phyloP scores from a whole-genome alignment of 2,888 invertebrate species.

The Scrobipalpa costella region DNA sequence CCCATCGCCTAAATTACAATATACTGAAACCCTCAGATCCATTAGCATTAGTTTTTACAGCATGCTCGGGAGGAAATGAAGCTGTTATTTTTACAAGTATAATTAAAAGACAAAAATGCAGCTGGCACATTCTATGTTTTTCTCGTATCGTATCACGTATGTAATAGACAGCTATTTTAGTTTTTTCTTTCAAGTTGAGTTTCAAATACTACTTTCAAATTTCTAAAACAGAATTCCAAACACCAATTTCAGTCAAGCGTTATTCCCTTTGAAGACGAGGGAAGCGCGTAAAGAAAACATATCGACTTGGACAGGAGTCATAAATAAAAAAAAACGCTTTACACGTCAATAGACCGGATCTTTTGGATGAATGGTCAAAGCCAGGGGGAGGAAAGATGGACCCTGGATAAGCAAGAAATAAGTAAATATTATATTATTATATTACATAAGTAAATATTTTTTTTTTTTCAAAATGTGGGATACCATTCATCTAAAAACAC shows the following conservation, averaged over 20 bases:
- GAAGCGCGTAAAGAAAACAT: constrained; percentile 36
- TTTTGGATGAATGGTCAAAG: constrained; percentile 43
- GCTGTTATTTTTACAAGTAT: no score
- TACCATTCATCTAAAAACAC: no score
- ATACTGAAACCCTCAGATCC: no score
- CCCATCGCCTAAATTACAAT: no score
- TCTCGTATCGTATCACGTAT: no score
- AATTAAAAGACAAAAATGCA: no score
- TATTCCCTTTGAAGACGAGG: neutral
- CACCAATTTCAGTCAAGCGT: neutral
- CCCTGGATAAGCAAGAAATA: neutral
- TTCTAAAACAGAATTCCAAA: constrained; percentile 1
- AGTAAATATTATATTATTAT: constrained; percentile 2
- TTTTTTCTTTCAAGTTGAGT: no score
- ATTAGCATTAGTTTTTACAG: no score
- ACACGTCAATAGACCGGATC: constrained; percentile 49
- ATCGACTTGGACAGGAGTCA: constrained; percentile 32
- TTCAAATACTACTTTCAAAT: no score
- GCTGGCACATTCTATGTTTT: no score
- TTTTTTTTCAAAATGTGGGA: neutral
- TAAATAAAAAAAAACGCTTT: constrained; percentile 54
- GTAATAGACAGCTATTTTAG: no score
- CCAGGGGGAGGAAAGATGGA: constrained; percentile 20
- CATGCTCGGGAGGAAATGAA: no score
- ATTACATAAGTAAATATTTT: constrained; percentile 3